phyloP scores from a whole-genome alignment of 2,888 invertebrate species.

The Clepsis dumicolana region DNA sequence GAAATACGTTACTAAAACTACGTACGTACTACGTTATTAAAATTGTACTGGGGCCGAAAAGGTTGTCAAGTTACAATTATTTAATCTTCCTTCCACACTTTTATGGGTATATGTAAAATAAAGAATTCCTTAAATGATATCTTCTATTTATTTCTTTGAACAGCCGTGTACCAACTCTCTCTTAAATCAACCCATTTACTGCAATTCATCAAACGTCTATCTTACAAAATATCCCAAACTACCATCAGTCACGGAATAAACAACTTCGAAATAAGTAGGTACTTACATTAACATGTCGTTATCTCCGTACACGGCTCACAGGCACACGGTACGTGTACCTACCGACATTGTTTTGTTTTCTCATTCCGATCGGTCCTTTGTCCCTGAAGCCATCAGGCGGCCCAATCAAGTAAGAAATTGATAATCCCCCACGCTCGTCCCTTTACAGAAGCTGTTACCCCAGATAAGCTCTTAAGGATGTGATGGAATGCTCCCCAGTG shows the following conservation, averaged over 20 bases:
- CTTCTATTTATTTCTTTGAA: not conserved
- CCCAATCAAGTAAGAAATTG: conserved; percentile 84
- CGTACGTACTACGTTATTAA: no score
- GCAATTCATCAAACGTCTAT: not conserved
- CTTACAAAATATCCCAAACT: not conserved
- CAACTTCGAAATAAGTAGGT: not conserved
- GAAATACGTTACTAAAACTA: no score
- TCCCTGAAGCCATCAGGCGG: conserved; percentile 78
- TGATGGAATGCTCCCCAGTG: conserved; percentile 67
- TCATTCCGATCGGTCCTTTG: conserved; percentile 67
- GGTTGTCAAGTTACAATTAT: no score
- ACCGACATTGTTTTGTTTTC: conserved; percentile 53
- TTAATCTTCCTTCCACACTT: no score
- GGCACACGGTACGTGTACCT: conserved; percentile 6
- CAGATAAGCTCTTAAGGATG: conserved; percentile 73
- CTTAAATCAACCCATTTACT: not conserved
- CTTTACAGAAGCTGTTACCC: conserved; percentile 65
- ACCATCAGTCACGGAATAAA: conserved; percentile 1
- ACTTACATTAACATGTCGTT: not conserved
- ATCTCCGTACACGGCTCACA: conserved; percentile 11
- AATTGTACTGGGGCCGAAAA: no score
- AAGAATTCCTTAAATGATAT: no score
- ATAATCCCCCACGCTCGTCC: conserved; percentile 67
- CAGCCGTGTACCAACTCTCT: not conserved
- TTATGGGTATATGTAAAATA: no score